Evolutionary conservation across 2,888 invertebrate species (phyloP).

Genomic region (Eutolmus rufibarbis): DNA sequence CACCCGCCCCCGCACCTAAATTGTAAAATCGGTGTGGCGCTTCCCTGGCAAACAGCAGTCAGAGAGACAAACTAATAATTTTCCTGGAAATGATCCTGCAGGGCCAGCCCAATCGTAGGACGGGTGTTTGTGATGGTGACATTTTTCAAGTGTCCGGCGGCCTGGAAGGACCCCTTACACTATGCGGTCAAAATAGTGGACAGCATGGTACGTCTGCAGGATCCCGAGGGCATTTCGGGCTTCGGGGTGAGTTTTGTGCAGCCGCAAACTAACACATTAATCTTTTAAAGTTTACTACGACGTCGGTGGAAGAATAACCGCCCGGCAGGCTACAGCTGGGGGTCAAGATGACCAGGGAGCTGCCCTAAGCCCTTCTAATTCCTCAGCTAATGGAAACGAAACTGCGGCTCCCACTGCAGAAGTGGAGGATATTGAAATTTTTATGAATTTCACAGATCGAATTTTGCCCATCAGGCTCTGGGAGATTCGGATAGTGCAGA

Average conservation of each 20-base stretch:
- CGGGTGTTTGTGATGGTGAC: slow-evolving; percentile 82
- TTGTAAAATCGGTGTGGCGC: not conserved
- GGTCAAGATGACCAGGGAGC: not conserved
- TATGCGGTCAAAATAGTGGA: slow-evolving; percentile 85
- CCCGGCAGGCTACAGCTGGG: slow-evolving; percentile 53
- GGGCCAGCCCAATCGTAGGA: slow-evolving; percentile 83
- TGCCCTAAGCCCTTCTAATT: not conserved
- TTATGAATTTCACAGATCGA: slow-evolving; percentile 67
- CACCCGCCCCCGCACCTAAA: not conserved
- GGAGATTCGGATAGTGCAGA: slow-evolving; percentile 79
- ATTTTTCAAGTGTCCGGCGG: slow-evolving; percentile 70
- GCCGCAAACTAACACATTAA: not conserved
- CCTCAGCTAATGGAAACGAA: not conserved
- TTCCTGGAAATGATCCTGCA: slow-evolving; percentile 54
- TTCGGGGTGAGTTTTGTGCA: not conserved
- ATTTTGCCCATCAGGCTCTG: slow-evolving; percentile 76
- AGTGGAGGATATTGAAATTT: slow-evolving; percentile 55
- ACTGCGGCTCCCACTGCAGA: slow-evolving; percentile 40
- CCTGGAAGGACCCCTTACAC: slow-evolving; percentile 66
- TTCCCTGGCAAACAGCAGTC: not conserved
- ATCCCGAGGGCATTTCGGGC: not conserved
- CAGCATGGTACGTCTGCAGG: slow-evolving; percentile 71
- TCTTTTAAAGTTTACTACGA: slow-evolving; percentile 59
- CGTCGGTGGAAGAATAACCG: slow-evolving; percentile 53
- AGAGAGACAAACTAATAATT: not conserved